Evolutionary conservation across 1,140 invertebrate genomes (phyloP).

Genomic region (Apis laboriosa): DNA sequence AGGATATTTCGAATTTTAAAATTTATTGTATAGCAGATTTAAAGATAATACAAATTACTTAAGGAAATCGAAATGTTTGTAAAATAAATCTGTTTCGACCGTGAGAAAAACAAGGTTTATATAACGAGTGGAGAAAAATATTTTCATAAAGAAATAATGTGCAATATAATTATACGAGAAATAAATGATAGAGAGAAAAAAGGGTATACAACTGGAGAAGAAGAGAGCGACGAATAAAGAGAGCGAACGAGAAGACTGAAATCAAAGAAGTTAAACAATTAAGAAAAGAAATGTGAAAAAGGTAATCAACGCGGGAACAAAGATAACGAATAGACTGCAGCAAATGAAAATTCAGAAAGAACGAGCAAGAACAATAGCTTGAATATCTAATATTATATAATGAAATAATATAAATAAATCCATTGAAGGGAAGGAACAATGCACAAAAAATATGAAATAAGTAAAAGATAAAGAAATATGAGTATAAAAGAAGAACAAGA

Average conservation of each 20-base stretch:
- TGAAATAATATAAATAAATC: not conserved
- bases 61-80: too few relatives aligned
- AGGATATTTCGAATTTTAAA: too few relatives aligned
- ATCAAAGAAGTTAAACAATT: not conserved
- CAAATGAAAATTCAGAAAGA: not conserved
- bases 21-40: too few relatives aligned
- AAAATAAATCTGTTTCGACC: too few relatives aligned
- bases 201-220: too few relatives aligned
- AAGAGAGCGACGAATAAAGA: too few relatives aligned
- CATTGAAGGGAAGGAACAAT: not conserved
- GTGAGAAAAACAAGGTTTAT: too few relatives aligned
- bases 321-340: not conserved
- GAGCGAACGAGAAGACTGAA: not conserved
- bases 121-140: not conserved
- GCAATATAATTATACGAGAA: not conserved
- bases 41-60: too few relatives aligned
- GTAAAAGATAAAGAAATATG: not conserved
- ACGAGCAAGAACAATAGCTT: not conserved
- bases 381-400: not conserved
- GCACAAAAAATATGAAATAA: not conserved
- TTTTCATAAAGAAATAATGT: not conserved
- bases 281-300: not conserved
- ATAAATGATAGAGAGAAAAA: not conserved
- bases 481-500: too few relatives aligned
- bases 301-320: conserved; percentile 9